phyloP scores from a whole-genome alignment of 2,888 invertebrate species.

The Agrochola circellaris region DNA sequence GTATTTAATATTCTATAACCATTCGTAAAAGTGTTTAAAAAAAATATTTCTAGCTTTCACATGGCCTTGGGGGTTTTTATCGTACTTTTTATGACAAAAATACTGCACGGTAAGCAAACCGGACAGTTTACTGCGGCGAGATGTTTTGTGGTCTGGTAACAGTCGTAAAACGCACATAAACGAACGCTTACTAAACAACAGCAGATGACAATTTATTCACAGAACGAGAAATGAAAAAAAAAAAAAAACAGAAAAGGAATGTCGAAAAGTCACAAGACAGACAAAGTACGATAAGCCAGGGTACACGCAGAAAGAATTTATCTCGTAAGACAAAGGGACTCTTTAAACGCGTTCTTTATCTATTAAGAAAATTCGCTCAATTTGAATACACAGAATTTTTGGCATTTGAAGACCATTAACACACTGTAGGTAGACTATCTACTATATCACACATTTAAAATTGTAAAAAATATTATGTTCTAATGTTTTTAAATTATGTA shows the following conservation, averaged over 20 bases:
- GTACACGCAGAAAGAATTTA: slow-evolving; percentile 60
- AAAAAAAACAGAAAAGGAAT: slow-evolving; percentile 22
- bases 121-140: slow-evolving; percentile 48
- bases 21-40: not conserved
- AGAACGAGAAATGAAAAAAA: slow-evolving; percentile 29
- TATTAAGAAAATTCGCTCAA: slow-evolving; percentile 24
- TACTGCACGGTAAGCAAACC: slow-evolving; percentile 38
- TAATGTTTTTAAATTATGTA: slow-evolving; percentile 24
- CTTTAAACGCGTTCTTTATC: slow-evolving; percentile 42
- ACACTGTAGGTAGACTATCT: not conserved
- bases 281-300: slow-evolving; percentile 53
- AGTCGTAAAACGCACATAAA: slow-evolving; percentile 59
- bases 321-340: slow-evolving; percentile 58
- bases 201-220: slow-evolving; percentile 49
- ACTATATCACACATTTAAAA: not conserved
- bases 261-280: slow-evolving; percentile 39
- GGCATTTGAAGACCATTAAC: slow-evolving; percentile 2
- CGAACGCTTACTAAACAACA: slow-evolving; percentile 48
- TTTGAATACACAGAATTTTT: slow-evolving; percentile 35
- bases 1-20: slow-evolving; percentile 18
- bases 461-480: slow-evolving; percentile 12
- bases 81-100: slow-evolving; percentile 30
- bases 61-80: slow-evolving; percentile 33
- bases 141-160: slow-evolving; percentile 55
- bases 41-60: slow-evolving; percentile 19